Percentiles rank a stretch among this genome's conserved stretches.
Evolutionary conservation across 2,888 invertebrate genomes (phyloP).

Genomic region (Norana najaformis): DNA sequence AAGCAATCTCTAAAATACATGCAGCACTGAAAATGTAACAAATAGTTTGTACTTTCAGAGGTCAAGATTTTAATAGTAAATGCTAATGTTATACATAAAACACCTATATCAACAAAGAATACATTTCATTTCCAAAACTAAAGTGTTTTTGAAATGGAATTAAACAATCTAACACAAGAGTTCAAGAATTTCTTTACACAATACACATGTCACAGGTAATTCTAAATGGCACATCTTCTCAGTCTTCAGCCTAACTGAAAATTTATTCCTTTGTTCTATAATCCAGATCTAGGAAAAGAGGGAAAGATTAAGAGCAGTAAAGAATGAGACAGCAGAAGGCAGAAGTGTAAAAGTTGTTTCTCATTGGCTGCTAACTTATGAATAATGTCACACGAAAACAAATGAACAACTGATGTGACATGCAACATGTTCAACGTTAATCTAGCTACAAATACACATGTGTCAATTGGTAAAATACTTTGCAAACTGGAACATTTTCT

Average conservation of each 20-base stretch:
- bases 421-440: neutral
- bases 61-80: conserved; percentile 13
- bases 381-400: neutral
- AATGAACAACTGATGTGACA: neutral
- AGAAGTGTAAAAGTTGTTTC: neutral
- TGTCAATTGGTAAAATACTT: conserved; percentile 13
- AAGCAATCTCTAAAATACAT: neutral
- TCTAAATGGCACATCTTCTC: neutral
- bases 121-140: too few relatives aligned
- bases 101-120: neutral
- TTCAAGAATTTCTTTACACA: too few relatives aligned
- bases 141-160: too few relatives aligned
- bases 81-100: neutral
- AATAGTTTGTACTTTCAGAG: neutral
- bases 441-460: conserved; percentile 13
- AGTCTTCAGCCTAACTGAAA: neutral
- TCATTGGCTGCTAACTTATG: neutral
- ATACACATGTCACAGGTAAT: neutral
- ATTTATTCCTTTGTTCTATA: neutral
- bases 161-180: too few relatives aligned
- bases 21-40: neutral
- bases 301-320: neutral
- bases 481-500: conserved; percentile 13
- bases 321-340: neutral
- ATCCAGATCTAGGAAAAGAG: neutral